Evolutionary conservation across 1,140 invertebrate genomes (phyloP), one percentile per base, ranked within the genome.

Genomic region (Maconellicoccus hirsutus): DNA sequence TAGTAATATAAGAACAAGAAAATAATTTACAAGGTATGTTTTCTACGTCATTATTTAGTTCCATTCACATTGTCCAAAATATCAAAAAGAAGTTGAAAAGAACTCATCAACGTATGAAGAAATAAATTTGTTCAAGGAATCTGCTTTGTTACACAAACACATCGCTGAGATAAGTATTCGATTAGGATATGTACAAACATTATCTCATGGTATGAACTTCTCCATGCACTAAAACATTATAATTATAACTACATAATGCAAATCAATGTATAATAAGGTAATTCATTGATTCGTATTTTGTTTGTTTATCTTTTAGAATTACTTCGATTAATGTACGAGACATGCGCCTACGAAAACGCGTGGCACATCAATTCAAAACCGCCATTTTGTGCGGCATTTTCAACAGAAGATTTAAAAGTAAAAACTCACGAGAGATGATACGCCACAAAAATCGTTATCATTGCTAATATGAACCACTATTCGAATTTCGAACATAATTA

Each of bases 341-440:
- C 86, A 74, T 91, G 91, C 77, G 84, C 88, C n/a, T 91, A 86
- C 76, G 87, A 91, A 74, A 87, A 88, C 76, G 85, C 90, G 8
- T 87, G 87, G 84, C 81, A 82, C 10, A n/a, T 70, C 21, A 39
- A 70, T 0, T 69, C 73, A 12, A 39, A 70, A 16, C 71, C 74
- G 1, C 27, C 74, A 10, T 75, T 73, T 73, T 75, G 74, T 72
- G 72, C 74, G 7, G 70, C 72, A 4, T 75, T 75, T 29, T 70
- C 71, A 6, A 21, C 59, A 10, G 8, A 63, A 0, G 71, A 75
- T 33, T 42, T 75, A 7, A 74, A 74, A 61, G 74, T 74, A 72
- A 69, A 33, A 6, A n/a, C n/a, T n/a, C n/a, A n/a, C n/a, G n/a
- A n/a, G n/a, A n/a, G n/a, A n/a, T n/a, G n/a, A n/a, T n/a, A n/a